These are phyloP conservation scores for Centroberyx gerrardi DNA, from an alignment of 2,797 vertebrate genomes.

Conservation along the genomic window DNA sequence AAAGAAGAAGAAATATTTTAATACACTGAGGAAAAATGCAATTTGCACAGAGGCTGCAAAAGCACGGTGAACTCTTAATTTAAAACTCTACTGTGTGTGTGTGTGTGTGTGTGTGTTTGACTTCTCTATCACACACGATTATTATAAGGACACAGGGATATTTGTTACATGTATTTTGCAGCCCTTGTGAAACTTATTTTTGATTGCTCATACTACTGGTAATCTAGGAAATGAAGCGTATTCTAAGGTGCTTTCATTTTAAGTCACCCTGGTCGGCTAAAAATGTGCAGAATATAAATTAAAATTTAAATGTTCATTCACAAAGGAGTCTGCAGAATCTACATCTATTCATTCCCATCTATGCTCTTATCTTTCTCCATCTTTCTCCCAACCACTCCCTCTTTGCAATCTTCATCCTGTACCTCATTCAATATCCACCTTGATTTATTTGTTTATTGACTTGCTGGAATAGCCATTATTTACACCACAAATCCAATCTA, in stretches of 20 bases:
- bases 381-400: conserved; percentile 2
- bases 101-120: too few species aligned
- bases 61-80: too few species aligned
- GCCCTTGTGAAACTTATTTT: too few species aligned
- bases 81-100: too few species aligned
- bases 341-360: background rate
- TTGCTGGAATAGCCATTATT: conserved; percentile 44
- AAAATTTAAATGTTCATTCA: background rate
- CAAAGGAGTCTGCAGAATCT: background rate
- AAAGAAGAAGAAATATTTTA: conserved; percentile 1
- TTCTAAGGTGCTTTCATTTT: background rate
- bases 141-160: too few species aligned
- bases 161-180: too few species aligned
- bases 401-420: conserved; percentile 10
- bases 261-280: background rate
- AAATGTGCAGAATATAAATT: conserved; percentile 4
- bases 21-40: too few species aligned
- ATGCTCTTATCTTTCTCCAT: background rate
- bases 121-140: too few species aligned
- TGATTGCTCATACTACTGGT: too few species aligned
- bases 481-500: conserved; percentile 37
- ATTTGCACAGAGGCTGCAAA: too few species aligned
- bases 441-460: conserved; percentile 47
- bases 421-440: conserved; percentile 22
- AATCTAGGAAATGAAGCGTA: too few species aligned